Percentiles rank a stretch among this genome's conserved stretches.
Evolutionary conservation across 2,888 invertebrate species (phyloP).

Genomic region (Campoletis raptor): DNA sequence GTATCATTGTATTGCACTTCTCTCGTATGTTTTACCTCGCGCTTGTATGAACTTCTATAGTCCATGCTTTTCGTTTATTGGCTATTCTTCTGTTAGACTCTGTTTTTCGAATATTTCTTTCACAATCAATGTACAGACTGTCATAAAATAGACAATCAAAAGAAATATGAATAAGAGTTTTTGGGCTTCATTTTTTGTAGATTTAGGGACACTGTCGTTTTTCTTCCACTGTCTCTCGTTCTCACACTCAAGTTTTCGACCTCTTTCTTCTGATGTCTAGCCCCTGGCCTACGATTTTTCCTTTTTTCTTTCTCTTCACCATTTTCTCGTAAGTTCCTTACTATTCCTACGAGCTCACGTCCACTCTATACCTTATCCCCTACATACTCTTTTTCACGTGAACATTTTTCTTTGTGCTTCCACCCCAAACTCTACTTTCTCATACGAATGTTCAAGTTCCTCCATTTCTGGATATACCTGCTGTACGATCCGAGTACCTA

Average conservation of each 20-base stretch:
- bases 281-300: conserved; percentile 14
- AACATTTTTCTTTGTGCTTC: conserved; percentile 48
- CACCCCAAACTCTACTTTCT: conserved; percentile 26
- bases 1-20: conserved; percentile 69
- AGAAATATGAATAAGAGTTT: not conserved
- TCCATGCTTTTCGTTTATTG: conserved; percentile 34
- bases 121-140: not conserved
- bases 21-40: not conserved
- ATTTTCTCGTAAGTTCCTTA: conserved; percentile 35
- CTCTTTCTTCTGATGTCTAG: conserved; percentile 33
- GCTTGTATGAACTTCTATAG: conserved; percentile 43
- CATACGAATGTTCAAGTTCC: conserved; percentile 52
- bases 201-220: not conserved
- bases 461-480: conserved; percentile 29
- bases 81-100: not conserved
- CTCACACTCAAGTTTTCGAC: conserved; percentile 10
- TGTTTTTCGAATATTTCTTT: not conserved
- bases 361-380: conserved; percentile 51
- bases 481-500: conserved; percentile 5
- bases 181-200: not conserved
- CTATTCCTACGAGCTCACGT: conserved; percentile 53
- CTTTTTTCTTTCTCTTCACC: conserved; percentile 22
- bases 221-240: conserved; percentile 29
- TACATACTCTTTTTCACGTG: conserved; percentile 48
- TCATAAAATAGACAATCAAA: not conserved